phyloP scores from a whole-genome alignment of 2,113 vertebrate species.

The Chaetorhynchus papuensis region DNA sequence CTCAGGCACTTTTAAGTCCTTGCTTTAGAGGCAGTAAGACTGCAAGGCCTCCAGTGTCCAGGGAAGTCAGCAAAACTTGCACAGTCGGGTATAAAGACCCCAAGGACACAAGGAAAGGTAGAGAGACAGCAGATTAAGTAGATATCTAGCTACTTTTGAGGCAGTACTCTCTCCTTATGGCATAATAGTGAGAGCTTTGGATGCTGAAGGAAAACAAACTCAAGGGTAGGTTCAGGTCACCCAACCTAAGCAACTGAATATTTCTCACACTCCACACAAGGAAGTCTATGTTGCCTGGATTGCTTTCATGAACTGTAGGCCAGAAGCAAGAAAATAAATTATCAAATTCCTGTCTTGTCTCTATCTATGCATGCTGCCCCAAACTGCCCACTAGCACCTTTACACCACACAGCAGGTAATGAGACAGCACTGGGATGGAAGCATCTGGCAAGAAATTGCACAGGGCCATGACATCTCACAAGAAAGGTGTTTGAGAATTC shows the following conservation, averaged over 20 bases:
- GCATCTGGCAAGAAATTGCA: not conserved
- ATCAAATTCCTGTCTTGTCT: not conserved
- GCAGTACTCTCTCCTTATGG: not conserved
- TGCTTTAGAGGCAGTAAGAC: not conserved
- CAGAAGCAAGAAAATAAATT: not conserved
- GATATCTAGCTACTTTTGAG: not conserved
- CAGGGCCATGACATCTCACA: not conserved
- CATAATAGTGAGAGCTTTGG: not conserved
- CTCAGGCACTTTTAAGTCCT: not conserved
- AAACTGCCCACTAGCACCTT: not conserved
- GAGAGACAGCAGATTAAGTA: not conserved
- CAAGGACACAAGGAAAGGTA: not conserved
- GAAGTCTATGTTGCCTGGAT: not conserved
- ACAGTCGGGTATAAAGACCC: fast-evolving
- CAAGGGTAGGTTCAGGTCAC: not conserved
- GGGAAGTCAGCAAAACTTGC: not conserved
- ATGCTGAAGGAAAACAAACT: not conserved
- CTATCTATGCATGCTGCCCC: not conserved
- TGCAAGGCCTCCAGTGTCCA: not conserved
- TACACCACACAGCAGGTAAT: not conserved
- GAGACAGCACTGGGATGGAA: not conserved
- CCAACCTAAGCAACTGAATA: not conserved
- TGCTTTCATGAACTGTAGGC: not conserved
- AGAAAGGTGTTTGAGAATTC: not conserved
- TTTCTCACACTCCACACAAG: not conserved